Conservation (phyloP, 1,140 invertebrate species). For the Platyura marginata region DNA sequence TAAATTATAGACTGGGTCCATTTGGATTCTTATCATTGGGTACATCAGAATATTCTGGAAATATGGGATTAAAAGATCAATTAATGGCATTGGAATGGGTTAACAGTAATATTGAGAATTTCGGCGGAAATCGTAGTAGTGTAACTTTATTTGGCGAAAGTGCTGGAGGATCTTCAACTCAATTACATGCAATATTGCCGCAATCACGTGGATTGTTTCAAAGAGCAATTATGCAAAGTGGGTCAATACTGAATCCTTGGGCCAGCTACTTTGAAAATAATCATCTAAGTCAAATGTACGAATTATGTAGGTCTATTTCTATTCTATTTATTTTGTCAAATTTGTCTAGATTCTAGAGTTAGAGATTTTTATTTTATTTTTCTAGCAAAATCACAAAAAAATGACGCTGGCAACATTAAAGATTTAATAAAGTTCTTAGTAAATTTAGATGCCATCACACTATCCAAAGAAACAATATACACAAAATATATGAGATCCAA, state of each 20-base stretch:
- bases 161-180: too few species aligned
- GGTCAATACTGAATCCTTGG: constrained; percentile 26
- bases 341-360: too few species aligned
- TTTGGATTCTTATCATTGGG: constrained; percentile 43
- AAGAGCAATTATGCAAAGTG: constrained; percentile 34
- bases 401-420: too few species aligned
- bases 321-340: too few species aligned
- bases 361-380: too few species aligned
- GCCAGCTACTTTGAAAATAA: constrained; percentile 8
- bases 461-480: too few species aligned
- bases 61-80: constrained; percentile 59
- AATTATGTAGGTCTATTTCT: too few species aligned
- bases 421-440: too few species aligned
- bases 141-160: constrained; percentile 48
- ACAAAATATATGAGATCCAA: too few species aligned
- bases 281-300: not conserved
- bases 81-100: constrained; percentile 53
- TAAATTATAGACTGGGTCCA: constrained; percentile 42
- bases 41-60: constrained; percentile 38
- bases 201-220: constrained; percentile 32
- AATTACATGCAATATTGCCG: constrained; percentile 31
- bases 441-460: too few species aligned
- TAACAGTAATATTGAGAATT: constrained; percentile 43
- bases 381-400: too few species aligned
- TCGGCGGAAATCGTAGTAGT: constrained; percentile 42